phyloP scores from a whole-genome alignment of 2,888 invertebrate genomes.

The Parnassius glacialis region DNA sequence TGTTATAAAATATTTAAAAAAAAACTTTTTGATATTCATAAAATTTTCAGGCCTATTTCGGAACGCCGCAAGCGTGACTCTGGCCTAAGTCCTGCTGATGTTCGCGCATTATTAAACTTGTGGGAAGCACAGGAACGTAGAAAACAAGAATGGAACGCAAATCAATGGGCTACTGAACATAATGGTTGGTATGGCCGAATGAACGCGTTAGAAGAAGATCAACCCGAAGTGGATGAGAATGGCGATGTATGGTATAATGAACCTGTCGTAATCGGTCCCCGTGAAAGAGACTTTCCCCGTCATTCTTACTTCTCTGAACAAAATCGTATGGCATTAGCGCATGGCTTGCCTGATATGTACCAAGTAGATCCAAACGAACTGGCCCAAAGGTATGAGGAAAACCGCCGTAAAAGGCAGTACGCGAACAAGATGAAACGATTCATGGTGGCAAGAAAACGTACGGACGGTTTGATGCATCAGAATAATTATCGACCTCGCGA shows the following conservation, averaged over 20 bases:
- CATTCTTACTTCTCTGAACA: conserved; percentile 75
- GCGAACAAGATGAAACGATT: conserved; percentile 80
- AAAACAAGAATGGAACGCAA: conserved; percentile 73
- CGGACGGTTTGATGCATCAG: conserved; percentile 66
- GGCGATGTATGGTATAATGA: conserved; percentile 82
- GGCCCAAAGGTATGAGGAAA: conserved; percentile 70
- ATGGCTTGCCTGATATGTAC: conserved; percentile 68
- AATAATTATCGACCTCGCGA: conserved; percentile 75
- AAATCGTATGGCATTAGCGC: conserved; percentile 65
- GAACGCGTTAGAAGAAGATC: conserved; percentile 68
- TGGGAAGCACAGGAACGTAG: conserved; percentile 82
- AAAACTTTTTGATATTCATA: conserved; percentile 16
- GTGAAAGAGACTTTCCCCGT: conserved; percentile 64
- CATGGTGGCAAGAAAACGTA: conserved; percentile 82
- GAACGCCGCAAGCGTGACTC: conserved; percentile 82
- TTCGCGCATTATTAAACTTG: conserved; percentile 79
- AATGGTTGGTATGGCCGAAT: conserved; percentile 66
- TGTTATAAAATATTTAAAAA: background rate
- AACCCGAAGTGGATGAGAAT: conserved; percentile 74
- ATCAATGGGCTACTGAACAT: conserved; percentile 53
- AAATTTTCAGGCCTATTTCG: conserved; percentile 58
- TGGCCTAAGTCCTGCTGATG: conserved; percentile 82
- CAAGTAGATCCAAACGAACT: conserved; percentile 67
- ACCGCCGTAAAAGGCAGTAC: conserved; percentile 73
- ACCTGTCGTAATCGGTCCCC: conserved; percentile 75